phyloP scores from a whole-genome alignment of 2,797 vertebrate genomes.

The Pantherophis alleghaniensis region DNA sequence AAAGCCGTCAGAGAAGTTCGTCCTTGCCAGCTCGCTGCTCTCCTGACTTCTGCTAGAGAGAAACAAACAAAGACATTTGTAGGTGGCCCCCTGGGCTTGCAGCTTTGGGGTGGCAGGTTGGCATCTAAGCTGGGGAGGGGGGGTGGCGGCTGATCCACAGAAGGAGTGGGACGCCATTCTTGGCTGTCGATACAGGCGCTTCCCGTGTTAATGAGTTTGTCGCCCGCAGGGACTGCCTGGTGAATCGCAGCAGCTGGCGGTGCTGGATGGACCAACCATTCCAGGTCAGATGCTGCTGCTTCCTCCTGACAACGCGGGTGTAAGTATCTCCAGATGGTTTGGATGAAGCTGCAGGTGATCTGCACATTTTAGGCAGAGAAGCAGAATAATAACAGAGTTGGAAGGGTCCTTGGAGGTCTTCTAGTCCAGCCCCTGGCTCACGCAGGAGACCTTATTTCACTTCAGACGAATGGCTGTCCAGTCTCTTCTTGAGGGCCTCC shows the following conservation, averaged over 20 bases:
- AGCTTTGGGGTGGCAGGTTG: background rate
- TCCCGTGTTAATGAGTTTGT: background rate
- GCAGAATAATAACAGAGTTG: background rate
- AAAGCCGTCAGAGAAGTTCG: conserved; percentile 1
- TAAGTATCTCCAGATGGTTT: background rate
- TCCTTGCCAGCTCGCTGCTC: background rate
- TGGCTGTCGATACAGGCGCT: background rate
- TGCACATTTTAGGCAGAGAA: background rate
- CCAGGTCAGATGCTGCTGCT: background rate
- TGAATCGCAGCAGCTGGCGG: background rate
- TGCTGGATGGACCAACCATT: background rate
- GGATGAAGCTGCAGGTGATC: background rate
- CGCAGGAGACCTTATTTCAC: background rate
- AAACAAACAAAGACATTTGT: background rate
- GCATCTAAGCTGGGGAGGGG: background rate
- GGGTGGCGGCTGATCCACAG: background rate
- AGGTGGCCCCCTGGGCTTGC: background rate
- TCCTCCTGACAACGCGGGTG: background rate
- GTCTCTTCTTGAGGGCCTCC: background rate
- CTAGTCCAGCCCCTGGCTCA: background rate
- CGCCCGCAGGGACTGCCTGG: background rate
- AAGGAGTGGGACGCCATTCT: background rate
- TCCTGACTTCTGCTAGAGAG: background rate
- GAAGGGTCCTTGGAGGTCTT: background rate
- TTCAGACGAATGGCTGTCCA: background rate